Conservation (phyloP, 2,888 invertebrate species). For the Dryadula phaetusa region DNA sequence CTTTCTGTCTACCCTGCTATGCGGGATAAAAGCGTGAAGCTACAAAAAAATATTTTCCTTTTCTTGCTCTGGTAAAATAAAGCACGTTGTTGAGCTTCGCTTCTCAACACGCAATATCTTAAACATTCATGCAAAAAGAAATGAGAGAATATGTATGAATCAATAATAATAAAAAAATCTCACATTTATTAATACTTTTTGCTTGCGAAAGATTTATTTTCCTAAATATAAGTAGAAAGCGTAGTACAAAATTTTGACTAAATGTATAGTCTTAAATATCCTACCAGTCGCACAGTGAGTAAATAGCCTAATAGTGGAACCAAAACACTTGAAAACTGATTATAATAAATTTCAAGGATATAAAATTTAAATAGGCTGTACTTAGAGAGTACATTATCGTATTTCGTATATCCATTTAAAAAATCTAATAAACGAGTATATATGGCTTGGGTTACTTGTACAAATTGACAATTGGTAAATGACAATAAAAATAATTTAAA, state of each 20-base stretch:
- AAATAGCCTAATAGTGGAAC: constrained; percentile 12
- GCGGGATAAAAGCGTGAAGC: too few species aligned
- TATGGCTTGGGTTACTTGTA: not conserved
- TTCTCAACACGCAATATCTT: too few species aligned
- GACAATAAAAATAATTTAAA: too few species aligned
- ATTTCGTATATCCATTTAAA: constrained; percentile 4
- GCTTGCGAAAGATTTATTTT: too few species aligned
- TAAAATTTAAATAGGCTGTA: constrained; percentile 35
- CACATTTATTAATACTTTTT: too few species aligned
- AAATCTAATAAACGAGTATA: not conserved
- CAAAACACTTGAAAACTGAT: constrained; percentile 31
- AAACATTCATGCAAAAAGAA: too few species aligned
- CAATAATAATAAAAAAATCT: too few species aligned
- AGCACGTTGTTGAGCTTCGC: too few species aligned
- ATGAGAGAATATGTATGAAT: too few species aligned
- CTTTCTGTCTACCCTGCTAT: too few species aligned
- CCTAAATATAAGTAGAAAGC: not conserved
- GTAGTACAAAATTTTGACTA: not conserved
- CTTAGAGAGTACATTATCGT: constrained; percentile 4
- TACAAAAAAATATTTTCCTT: too few species aligned
- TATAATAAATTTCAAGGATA: constrained; percentile 37
- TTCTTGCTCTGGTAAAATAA: too few species aligned
- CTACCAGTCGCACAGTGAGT: not conserved
- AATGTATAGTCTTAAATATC: not conserved
- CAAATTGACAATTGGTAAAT: not conserved